These are phyloP conservation scores for Venusia cambrica DNA, from an alignment of 2,888 invertebrate species.

Conservation along the genomic window DNA sequence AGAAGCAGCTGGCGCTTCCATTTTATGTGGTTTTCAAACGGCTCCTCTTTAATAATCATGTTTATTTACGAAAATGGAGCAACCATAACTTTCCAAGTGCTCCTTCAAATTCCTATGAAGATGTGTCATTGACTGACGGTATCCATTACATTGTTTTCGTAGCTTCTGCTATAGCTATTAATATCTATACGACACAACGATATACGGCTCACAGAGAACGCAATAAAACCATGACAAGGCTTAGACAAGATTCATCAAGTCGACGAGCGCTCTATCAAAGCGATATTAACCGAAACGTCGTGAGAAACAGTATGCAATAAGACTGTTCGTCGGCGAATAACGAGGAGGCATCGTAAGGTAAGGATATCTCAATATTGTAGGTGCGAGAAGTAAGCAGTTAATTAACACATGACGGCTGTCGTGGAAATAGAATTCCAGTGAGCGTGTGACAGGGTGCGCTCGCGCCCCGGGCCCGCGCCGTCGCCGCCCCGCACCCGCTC, in stretches of 20 bases:
- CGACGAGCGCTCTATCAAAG: slow-evolving; percentile 22
- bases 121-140: slow-evolving; percentile 46
- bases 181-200: slow-evolving; percentile 25
- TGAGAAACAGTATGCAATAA: slow-evolving; percentile 68
- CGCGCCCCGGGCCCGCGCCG: slow-evolving; percentile 58
- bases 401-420: slow-evolving; percentile 79
- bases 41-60: slow-evolving; percentile 75
- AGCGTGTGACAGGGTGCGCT: slow-evolving; percentile 62
- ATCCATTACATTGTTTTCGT: slow-evolving; percentile 32
- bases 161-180: slow-evolving; percentile 31
- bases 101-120: slow-evolving; percentile 52
- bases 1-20: slow-evolving; percentile 69
- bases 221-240: slow-evolving; percentile 23
- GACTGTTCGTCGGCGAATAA: slow-evolving; percentile 71
- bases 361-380: slow-evolving; percentile 79
- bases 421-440: slow-evolving; percentile 79
- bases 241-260: slow-evolving; percentile 26
- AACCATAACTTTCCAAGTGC: slow-evolving; percentile 49
- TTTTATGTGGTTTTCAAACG: slow-evolving; percentile 78
- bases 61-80: slow-evolving; percentile 73
- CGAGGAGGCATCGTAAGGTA: slow-evolving; percentile 70
- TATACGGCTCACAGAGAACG: slow-evolving; percentile 17
- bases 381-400: slow-evolving; percentile 76
- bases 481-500: slow-evolving; percentile 38
- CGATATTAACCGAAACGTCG: slow-evolving; percentile 26